A percentile compares a stretch with the other conserved stretches of the same genome.
phyloP scores from a whole-genome alignment of 2,888 invertebrate genomes.

The Macrophya annulata region DNA sequence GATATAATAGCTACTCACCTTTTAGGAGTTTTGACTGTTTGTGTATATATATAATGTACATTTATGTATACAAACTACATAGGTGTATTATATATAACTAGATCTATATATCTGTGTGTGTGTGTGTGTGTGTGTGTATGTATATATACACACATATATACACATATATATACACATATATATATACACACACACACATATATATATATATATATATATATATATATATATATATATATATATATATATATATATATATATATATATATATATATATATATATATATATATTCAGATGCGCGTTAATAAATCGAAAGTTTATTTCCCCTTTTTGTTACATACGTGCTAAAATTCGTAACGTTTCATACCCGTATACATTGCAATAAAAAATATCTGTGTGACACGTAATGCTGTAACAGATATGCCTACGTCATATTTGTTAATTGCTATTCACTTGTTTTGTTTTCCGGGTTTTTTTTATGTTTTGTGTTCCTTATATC shows the following conservation, averaged over 20 bases:
- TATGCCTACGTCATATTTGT: neutral
- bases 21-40: slow-evolving; percentile 24
- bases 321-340: neutral
- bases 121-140: neutral
- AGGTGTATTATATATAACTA: neutral
- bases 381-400: neutral
- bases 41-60: neutral
- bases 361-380: neutral
- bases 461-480: neutral
- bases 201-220: neutral
- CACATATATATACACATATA: too few relatives aligned
- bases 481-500: neutral
- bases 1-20: slow-evolving; percentile 23
- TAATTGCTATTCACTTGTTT: slow-evolving; percentile 1
- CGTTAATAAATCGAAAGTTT: slow-evolving; percentile 27
- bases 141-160: too few relatives aligned
- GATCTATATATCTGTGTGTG: too few relatives aligned
- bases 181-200: too few relatives aligned
- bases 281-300: neutral
- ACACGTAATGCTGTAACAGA: neutral
- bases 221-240: neutral
- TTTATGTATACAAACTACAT: too few relatives aligned
- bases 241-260: neutral
- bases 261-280: neutral
- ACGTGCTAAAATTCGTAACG: neutral